phyloP scores from a whole-genome alignment of 2,797 vertebrate species.

The Alfaro cultratus region DNA sequence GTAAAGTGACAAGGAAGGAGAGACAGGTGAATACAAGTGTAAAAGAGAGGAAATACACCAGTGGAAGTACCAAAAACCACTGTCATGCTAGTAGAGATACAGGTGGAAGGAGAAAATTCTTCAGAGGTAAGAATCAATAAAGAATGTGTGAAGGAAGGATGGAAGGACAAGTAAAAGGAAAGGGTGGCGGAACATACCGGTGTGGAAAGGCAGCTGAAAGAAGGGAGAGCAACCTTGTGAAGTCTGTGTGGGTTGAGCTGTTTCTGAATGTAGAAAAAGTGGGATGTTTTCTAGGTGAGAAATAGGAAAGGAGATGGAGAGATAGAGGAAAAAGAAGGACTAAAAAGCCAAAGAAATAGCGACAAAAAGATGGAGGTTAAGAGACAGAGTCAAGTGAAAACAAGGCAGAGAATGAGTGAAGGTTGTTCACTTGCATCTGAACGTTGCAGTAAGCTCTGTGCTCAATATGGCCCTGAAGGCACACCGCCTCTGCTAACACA shows the following conservation, averaged over 20 bases:
- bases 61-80: constrained; percentile 38
- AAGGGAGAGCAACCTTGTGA: constrained; percentile 75
- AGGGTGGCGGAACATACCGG: constrained; percentile 57
- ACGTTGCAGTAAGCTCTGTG: constrained; percentile 75
- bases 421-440: constrained; percentile 75
- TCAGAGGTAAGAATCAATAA: constrained; percentile 59
- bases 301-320: constrained; percentile 35
- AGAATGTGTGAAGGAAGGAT: constrained; percentile 66
- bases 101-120: constrained; percentile 59
- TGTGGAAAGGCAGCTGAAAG: constrained; percentile 56
- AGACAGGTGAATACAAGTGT: constrained; percentile 49
- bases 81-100: constrained; percentile 59
- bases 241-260: constrained; percentile 77
- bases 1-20: constrained; percentile 59
- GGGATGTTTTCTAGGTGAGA: constrained; percentile 52
- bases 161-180: constrained; percentile 56
- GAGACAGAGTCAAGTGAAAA: constrained; percentile 52
- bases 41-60: constrained; percentile 49
- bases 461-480: constrained; percentile 80
- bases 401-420: constrained; percentile 67
- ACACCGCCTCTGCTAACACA: constrained; percentile 78
- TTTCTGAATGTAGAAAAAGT: constrained; percentile 68
- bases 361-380: constrained; percentile 32
- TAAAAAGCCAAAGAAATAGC: constrained; percentile 34
- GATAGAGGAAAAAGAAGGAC: constrained; percentile 15